These are phyloP conservation scores for Metallyticus violacea DNA, from an alignment of 2,888 invertebrate species.

Conservation along the genomic window DNA sequence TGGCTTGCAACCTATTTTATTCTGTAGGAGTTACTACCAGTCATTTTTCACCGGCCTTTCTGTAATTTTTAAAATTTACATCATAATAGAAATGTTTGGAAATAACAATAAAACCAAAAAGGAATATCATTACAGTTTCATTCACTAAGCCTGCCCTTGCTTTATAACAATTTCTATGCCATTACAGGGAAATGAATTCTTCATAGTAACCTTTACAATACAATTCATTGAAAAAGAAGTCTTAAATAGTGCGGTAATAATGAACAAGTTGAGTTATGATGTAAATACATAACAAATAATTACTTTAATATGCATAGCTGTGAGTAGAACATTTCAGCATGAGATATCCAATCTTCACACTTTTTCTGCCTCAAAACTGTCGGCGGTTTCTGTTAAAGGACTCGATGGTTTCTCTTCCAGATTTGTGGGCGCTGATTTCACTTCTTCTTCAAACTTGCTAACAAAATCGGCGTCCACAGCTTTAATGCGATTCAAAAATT, in stretches of 20 bases:
- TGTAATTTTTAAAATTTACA: no score
- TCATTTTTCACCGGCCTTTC: no score
- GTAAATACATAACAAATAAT: not conserved
- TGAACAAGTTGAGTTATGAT: not conserved
- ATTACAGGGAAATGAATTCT: not conserved
- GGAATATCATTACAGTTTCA: no score
- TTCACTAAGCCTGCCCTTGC: no score
- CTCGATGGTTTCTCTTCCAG: not conserved
- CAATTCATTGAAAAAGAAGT: not conserved
- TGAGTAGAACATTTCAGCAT: not conserved
- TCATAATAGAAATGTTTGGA: no score
- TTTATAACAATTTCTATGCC: no score
- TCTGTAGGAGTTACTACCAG: no score
- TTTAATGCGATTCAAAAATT: conserved; percentile 64
- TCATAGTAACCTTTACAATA: not conserved
- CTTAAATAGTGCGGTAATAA: not conserved
- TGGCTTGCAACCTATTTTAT: no score
- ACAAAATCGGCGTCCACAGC: conserved; percentile 71
- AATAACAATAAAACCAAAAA: no score
- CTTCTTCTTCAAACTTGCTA: conserved; percentile 53
- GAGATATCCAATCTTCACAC: not conserved
- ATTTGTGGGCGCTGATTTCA: conserved; percentile 2
- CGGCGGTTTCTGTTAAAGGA: not conserved
- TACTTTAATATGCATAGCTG: no score
- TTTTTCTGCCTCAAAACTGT: not conserved